A percentile compares a stretch with the other conserved stretches of the same genome.
Evolutionary conservation across 2,888 invertebrate species (phyloP).

Genomic region (Cancer borealis): DNA sequence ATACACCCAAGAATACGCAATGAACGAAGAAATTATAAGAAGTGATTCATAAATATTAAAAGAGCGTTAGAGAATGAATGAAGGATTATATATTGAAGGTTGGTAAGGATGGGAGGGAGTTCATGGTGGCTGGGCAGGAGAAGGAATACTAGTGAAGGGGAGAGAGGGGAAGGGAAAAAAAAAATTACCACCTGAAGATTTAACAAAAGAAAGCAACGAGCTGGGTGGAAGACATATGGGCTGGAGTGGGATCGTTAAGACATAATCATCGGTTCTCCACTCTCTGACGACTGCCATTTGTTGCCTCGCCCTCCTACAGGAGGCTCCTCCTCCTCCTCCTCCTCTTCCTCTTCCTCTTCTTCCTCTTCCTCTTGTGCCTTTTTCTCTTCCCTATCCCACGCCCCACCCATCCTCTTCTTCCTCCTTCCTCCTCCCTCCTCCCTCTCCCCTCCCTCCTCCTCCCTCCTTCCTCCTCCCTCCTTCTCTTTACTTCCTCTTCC

Average conservation of each 20-base stretch:
- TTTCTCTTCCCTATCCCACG: too few species aligned
- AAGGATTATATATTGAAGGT: too few species aligned
- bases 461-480: background rate
- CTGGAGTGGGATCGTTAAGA: constrained; percentile 30
- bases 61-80: too few species aligned
- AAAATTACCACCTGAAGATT: background rate
- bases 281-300: background rate
- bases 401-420: background rate
- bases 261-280: constrained; percentile 16
- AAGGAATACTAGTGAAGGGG: too few species aligned
- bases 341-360: background rate
- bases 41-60: background rate
- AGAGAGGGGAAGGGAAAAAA: too few species aligned
- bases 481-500: background rate
- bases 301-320: background rate
- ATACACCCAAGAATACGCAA: too few species aligned
- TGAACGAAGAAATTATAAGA: background rate
- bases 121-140: too few species aligned
- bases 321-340: constrained; percentile 21
- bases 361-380: background rate
- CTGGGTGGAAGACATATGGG: background rate
- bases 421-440: background rate
- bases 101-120: too few species aligned
- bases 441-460: background rate
- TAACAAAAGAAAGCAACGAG: background rate